Percentiles rank a stretch among this genome's conserved stretches.
phyloP scores from a whole-genome alignment of 2,797 vertebrate genomes.

The Periparus ater region DNA sequence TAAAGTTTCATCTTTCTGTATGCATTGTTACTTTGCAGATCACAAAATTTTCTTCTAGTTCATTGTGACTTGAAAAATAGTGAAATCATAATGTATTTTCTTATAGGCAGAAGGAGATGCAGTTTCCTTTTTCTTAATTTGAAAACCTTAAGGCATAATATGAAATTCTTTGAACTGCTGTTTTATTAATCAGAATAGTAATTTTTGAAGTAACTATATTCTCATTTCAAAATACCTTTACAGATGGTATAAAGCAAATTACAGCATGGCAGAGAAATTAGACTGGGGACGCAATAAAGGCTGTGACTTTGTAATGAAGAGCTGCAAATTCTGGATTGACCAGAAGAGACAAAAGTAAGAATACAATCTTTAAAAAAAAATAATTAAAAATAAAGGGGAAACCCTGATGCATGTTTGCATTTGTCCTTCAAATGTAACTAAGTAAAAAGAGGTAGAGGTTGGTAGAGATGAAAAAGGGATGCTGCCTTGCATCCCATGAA shows the following conservation, averaged over 20 bases:
- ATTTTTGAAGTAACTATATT: not conserved
- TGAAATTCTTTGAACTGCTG: not conserved
- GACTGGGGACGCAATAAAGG: conserved; percentile 93
- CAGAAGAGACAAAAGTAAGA: conserved; percentile 85
- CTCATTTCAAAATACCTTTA: conserved; percentile 41
- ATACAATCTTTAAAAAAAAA: not conserved
- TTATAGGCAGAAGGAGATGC: not conserved
- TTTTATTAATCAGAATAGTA: not conserved
- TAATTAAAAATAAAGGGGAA: not conserved
- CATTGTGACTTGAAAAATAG: not conserved
- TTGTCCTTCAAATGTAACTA: not conserved
- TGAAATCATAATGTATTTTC: not conserved
- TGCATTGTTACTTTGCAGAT: not conserved
- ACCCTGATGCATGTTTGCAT: not conserved
- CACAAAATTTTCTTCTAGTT: not conserved
- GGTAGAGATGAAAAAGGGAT: not conserved
- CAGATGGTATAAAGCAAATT: conserved; percentile 96
- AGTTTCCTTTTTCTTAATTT: not conserved
- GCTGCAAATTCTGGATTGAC: conserved; percentile 98
- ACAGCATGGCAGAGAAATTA: conserved; percentile 93
- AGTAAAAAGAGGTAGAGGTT: not conserved
- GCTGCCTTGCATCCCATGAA: not conserved
- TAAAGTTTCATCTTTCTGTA: not conserved
- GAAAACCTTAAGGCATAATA: not conserved
- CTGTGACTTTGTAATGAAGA: conserved; percentile 96